These are phyloP conservation scores for Drosophila pseudoananassae DNA, from an alignment of 1,140 invertebrate genomes.

Conservation along the genomic window DNA sequence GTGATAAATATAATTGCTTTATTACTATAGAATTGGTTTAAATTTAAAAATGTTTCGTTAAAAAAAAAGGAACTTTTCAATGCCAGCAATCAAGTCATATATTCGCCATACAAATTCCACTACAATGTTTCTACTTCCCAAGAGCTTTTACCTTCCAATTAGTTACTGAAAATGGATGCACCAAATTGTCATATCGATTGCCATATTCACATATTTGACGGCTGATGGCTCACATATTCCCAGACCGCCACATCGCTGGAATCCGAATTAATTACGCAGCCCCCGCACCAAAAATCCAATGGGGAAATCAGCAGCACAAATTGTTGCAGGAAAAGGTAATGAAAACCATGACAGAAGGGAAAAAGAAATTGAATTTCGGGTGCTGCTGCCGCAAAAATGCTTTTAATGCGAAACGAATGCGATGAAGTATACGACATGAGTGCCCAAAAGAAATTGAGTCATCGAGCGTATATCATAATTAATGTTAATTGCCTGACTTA, in stretches of 20 bases:
- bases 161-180: conserved; percentile 47
- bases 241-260: conserved; percentile 10
- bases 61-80: conserved; percentile 7
- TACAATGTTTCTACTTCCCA: not conserved
- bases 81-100: conserved; percentile 17
- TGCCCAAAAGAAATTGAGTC: conserved; percentile 27
- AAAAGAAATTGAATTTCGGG: conserved; percentile 46
- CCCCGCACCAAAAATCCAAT: conserved; percentile 26
- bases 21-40: no score
- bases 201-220: conserved; percentile 35
- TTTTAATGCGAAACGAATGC: conserved; percentile 46
- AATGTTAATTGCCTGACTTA: conserved; percentile 78
- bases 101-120: conserved; percentile 7
- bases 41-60: no score
- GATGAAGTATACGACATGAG: conserved; percentile 57
- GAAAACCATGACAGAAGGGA: conserved; percentile 29
- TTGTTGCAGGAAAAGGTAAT: conserved; percentile 43
- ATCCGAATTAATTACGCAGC: conserved; percentile 60
- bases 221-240: conserved; percentile 31
- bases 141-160: conserved; percentile 49
- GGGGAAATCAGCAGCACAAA: conserved; percentile 63
- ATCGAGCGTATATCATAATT: conserved; percentile 59
- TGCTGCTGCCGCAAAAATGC: conserved; percentile 44
- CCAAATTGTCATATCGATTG: conserved; percentile 58
- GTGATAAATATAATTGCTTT: no score